A percentile compares a stretch with the other conserved stretches of the same genome.
These are phyloP conservation scores for Drosophila phalerata DNA, from an alignment of 2,888 invertebrate species.

Conservation along the genomic window DNA sequence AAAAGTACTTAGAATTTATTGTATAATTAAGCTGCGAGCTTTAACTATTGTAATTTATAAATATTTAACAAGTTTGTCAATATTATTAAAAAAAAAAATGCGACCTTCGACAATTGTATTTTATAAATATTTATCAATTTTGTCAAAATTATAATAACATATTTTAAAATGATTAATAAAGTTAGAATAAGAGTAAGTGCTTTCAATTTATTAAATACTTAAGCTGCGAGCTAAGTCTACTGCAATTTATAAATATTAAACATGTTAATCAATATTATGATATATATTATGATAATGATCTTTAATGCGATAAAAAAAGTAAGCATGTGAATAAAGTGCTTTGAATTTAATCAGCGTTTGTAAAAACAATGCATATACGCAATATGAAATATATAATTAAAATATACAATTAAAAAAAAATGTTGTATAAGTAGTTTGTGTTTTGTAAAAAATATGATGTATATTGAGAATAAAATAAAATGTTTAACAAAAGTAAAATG, in stretches of 20 bases:
- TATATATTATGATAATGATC: too few relatives aligned
- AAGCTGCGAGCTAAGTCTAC: neutral
- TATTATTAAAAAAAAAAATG: too few relatives aligned
- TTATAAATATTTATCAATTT: conserved; percentile 5
- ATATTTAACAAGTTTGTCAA: neutral
- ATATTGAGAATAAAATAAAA: neutral
- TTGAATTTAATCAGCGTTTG: neutral
- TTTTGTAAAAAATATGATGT: too few relatives aligned
- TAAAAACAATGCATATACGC: neutral
- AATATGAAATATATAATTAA: neutral
- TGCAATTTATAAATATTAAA: conserved; percentile 10
- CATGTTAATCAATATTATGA: neutral
- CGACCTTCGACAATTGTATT: too few relatives aligned
- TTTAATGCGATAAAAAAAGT: too few relatives aligned
- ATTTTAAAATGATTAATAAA: too few relatives aligned
- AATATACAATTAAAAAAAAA: neutral
- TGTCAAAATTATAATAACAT: too few relatives aligned
- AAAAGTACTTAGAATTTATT: conserved; percentile 7
- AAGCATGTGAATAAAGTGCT: too few relatives aligned
- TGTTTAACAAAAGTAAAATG: neutral
- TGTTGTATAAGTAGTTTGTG: too few relatives aligned
- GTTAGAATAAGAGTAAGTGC: neutral
- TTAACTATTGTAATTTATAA: too few relatives aligned
- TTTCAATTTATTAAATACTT: conserved; percentile 6
- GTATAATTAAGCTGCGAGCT: neutral